Conservation (phyloP, 92 coral and sea anemone genomes). For the Plumapathes pennacea region DNA sequence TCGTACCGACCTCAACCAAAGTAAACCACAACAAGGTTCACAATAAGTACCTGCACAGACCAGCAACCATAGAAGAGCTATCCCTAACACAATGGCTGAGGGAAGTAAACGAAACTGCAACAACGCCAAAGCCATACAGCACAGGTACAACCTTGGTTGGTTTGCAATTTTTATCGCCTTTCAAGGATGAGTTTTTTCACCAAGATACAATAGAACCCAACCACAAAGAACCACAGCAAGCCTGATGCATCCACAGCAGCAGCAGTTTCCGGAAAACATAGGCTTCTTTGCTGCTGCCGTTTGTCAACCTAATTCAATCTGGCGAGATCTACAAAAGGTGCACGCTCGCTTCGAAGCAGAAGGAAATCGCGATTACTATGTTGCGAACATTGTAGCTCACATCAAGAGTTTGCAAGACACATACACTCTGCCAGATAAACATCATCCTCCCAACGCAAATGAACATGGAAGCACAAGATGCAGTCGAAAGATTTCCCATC, state of each 20-base stretch:
- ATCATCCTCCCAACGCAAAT: background rate
- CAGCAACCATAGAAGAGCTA: background rate
- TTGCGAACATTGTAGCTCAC: background rate
- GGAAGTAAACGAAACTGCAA: background rate
- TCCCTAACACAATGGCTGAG: constrained; percentile 2
- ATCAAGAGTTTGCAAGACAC: background rate
- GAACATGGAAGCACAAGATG: no score
- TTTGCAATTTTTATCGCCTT: background rate
- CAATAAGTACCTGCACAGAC: background rate
- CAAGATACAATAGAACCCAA: background rate
- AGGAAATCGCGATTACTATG: background rate
- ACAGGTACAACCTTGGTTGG: no score
- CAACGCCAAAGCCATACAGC: no score
- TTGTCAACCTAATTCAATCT: background rate
- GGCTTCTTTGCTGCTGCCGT: constrained; percentile 2
- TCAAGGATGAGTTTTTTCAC: background rate
- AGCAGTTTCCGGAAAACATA: background rate
- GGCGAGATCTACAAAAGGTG: background rate
- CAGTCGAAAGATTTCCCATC: no score
- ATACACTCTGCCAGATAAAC: background rate
- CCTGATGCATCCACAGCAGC: background rate
- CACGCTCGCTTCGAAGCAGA: background rate
- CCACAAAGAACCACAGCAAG: background rate
- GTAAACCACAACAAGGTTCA: background rate
- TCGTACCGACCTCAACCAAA: background rate